Conservation (phyloP, 1,140 invertebrate species). For the Drosophila sturtevanti region DNA sequence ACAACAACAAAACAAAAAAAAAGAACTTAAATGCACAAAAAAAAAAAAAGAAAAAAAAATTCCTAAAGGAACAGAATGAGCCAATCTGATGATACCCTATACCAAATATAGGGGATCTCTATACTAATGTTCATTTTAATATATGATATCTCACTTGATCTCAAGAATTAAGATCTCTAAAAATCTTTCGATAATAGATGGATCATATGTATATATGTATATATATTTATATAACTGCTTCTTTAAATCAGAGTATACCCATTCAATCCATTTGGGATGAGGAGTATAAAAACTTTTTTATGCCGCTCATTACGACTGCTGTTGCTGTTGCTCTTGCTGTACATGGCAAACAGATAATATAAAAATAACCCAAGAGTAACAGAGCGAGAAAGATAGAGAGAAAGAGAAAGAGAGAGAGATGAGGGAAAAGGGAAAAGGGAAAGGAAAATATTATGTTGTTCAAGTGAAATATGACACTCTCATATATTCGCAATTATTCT, state of each 20-base stretch:
- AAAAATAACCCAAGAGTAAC: slow-evolving; percentile 7
- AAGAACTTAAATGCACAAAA: background rate
- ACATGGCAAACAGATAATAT: slow-evolving; percentile 52
- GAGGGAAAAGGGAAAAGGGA: background rate
- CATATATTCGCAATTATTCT: slow-evolving; percentile 78
- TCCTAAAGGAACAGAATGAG: slow-evolving; percentile 5
- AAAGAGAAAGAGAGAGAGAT: slow-evolving; percentile 11
- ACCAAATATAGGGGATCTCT: background rate
- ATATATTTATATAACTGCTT: too few species aligned
- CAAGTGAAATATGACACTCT: slow-evolving; percentile 76
- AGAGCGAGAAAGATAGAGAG: background rate
- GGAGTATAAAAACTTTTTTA: slow-evolving; percentile 7
- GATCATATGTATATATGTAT: too few species aligned
- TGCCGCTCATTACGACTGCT: slow-evolving; percentile 30
- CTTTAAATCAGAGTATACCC: background rate
- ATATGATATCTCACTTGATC: too few species aligned
- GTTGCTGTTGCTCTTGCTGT: slow-evolving; percentile 40
- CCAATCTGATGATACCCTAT: slow-evolving; percentile 8
- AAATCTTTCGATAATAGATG: too few species aligned
- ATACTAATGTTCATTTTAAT: too few species aligned
- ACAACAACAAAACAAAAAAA: slow-evolving; percentile 27
- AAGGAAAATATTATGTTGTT: slow-evolving; percentile 62
- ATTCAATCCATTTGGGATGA: background rate
- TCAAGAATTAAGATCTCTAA: too few species aligned
- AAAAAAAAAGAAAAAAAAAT: slow-evolving; percentile 13